phyloP scores from a whole-genome alignment of 2,797 vertebrate species.

The Epinephelus awoara region DNA sequence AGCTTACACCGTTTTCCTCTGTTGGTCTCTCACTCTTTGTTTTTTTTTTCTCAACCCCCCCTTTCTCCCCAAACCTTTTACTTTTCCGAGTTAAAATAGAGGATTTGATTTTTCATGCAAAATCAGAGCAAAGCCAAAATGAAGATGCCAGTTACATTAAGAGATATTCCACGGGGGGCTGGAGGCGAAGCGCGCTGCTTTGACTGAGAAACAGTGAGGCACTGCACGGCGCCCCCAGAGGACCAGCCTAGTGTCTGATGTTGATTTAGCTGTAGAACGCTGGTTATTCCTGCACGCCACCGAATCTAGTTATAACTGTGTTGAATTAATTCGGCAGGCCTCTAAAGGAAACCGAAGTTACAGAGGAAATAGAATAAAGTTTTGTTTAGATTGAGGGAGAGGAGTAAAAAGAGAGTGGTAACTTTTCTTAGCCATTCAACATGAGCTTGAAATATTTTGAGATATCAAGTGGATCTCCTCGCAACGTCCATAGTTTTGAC shows the following conservation, averaged over 20 bases:
- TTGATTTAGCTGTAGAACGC: slow-evolving; percentile 85
- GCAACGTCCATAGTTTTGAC: not conserved
- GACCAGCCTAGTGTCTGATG: slow-evolving; percentile 78
- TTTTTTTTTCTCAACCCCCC: slow-evolving; percentile 22
- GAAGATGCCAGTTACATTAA: slow-evolving; percentile 82
- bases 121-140: slow-evolving; percentile 82
- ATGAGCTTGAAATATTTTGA: not conserved
- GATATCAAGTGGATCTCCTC: slow-evolving; percentile 6
- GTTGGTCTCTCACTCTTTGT: slow-evolving; percentile 71
- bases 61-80: slow-evolving; percentile 69
- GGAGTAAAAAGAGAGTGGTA: slow-evolving; percentile 39
- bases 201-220: slow-evolving; percentile 76
- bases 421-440: slow-evolving; percentile 56
- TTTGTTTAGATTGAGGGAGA: slow-evolving; percentile 58
- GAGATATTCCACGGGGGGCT: slow-evolving; percentile 78
- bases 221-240: slow-evolving; percentile 69
- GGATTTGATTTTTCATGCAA: slow-evolving; percentile 81
- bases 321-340: slow-evolving; percentile 83
- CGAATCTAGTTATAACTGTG: slow-evolving; percentile 83
- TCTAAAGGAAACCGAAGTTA: slow-evolving; percentile 68
- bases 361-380: slow-evolving; percentile 42
- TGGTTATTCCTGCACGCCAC: slow-evolving; percentile 80
- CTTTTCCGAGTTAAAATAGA: slow-evolving; percentile 80
- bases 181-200: slow-evolving; percentile 63
- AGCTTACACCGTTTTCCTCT: slow-evolving; percentile 83